Conservation (phyloP, 2,797 vertebrate genomes). For the Neoniphon sammara region DNA sequence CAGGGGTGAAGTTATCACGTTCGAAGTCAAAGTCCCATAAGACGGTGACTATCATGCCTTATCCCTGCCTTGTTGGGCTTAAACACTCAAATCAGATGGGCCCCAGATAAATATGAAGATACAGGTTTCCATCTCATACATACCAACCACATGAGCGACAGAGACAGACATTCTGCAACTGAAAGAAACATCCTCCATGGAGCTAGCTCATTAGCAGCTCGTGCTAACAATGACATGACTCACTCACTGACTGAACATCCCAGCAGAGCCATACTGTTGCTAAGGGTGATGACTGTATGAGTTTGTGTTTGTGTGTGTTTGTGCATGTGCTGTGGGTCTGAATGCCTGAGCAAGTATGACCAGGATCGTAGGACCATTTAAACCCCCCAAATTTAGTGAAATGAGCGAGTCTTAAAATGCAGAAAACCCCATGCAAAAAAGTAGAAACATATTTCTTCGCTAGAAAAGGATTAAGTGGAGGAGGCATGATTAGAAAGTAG, state of each 20-base stretch:
- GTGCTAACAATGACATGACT: constrained; percentile 27
- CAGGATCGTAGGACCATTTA: neutral
- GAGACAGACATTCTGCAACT: constrained; percentile 40
- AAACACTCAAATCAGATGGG: too few relatives aligned
- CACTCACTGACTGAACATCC: constrained; percentile 16
- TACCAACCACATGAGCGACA: too few relatives aligned
- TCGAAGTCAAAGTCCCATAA: too few relatives aligned
- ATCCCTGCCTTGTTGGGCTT: neutral
- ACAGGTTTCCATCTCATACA: too few relatives aligned
- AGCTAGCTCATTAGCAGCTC: constrained; percentile 60
- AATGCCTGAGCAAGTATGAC: neutral
- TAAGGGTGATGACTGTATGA: constrained; percentile 19
- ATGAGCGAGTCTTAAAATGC: too few relatives aligned
- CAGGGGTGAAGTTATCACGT: too few relatives aligned
- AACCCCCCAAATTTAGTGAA: too few relatives aligned
- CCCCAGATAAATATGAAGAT: too few relatives aligned
- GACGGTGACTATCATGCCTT: neutral
- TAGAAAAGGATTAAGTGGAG: too few relatives aligned
- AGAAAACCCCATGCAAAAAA: too few relatives aligned
- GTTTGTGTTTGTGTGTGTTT: constrained; percentile 3
- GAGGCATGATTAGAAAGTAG: too few relatives aligned
- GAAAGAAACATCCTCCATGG: constrained; percentile 51
- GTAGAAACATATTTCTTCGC: too few relatives aligned
- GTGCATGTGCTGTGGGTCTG: neutral
- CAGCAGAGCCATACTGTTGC: constrained; percentile 50